phyloP scores from a whole-genome alignment of 2,888 invertebrate genomes.

The Epinotia nisella region DNA sequence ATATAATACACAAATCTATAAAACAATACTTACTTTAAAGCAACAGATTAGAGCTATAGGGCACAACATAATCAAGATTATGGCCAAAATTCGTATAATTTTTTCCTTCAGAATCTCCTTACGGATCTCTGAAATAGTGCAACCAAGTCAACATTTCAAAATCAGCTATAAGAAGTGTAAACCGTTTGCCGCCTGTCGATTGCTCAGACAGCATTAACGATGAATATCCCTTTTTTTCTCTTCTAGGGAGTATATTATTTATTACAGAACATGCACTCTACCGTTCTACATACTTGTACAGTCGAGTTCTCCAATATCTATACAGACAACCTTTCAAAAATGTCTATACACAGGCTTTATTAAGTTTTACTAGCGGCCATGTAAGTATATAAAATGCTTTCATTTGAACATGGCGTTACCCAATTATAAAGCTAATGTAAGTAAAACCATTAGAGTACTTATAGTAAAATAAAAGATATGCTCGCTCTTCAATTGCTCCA shows the following conservation, averaged over 20 bases:
- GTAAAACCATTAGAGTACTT: too few relatives aligned
- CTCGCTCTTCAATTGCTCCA: neutral
- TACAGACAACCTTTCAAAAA: too few relatives aligned
- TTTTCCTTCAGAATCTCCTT: constrained; percentile 8
- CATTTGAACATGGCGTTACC: too few relatives aligned
- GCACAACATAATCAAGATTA: constrained; percentile 57
- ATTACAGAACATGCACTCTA: too few relatives aligned
- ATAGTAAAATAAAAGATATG: neutral
- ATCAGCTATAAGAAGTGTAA: neutral
- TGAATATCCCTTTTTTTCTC: neutral
- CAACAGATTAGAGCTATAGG: constrained; percentile 16
- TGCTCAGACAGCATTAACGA: neutral
- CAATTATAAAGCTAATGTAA: too few relatives aligned
- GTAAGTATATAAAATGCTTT: too few relatives aligned
- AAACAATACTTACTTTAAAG: constrained; percentile 16
- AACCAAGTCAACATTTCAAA: neutral
- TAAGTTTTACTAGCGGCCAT: too few relatives aligned
- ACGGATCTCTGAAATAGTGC: constrained; percentile 13
- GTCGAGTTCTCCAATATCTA: too few relatives aligned
- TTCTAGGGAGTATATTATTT: neutral
- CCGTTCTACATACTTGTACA: too few relatives aligned
- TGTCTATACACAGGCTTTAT: too few relatives aligned
- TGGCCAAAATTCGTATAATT: constrained; percentile 3
- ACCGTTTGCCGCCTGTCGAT: neutral
- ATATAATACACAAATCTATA: too few relatives aligned